phyloP scores from a whole-genome alignment of 1,140 invertebrate species.

The Brachionus rubens region DNA sequence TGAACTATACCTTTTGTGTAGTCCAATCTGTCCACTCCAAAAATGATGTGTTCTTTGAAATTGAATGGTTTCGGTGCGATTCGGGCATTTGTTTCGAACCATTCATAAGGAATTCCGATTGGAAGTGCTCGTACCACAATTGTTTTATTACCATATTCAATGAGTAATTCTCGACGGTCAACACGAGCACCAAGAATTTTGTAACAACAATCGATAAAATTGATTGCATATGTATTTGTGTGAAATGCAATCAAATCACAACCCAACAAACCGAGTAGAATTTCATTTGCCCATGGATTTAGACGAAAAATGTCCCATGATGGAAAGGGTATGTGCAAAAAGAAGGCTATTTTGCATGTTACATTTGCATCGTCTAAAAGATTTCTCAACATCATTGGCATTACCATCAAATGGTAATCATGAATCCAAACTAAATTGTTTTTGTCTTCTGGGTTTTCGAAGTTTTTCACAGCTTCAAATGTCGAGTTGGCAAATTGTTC shows the following conservation, averaged over 20 bases:
- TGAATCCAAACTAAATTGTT: slow-evolving; percentile 81
- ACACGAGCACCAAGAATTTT: slow-evolving; percentile 79
- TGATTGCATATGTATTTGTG: slow-evolving; percentile 82
- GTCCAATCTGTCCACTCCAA: slow-evolving; percentile 81
- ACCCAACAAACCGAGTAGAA: slow-evolving; percentile 74
- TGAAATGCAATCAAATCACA: slow-evolving; percentile 88
- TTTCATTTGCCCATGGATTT: slow-evolving; percentile 83
- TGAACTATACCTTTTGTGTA: slow-evolving; percentile 86
- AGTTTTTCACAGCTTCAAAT: slow-evolving; percentile 62
- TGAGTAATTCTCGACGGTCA: slow-evolving; percentile 77
- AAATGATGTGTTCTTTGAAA: slow-evolving; percentile 68
- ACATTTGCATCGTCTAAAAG: slow-evolving; percentile 74
- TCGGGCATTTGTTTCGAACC: slow-evolving; percentile 76
- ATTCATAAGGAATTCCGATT: slow-evolving; percentile 71
- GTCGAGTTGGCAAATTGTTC: slow-evolving; percentile 76
- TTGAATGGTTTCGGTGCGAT: slow-evolving; percentile 66
- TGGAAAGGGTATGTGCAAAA: slow-evolving; percentile 85
- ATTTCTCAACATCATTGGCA: slow-evolving; percentile 80
- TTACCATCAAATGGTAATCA: slow-evolving; percentile 84
- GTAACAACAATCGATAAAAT: slow-evolving; percentile 86
- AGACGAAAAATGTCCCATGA: slow-evolving; percentile 85
- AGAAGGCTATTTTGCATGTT: slow-evolving; percentile 77
- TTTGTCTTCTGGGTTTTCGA: slow-evolving; percentile 60
- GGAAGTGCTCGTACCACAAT: slow-evolving; percentile 73
- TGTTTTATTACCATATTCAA: slow-evolving; percentile 78